phyloP scores from a whole-genome alignment of 2,113 vertebrate genomes.

The Brachypodius melanocephalos region DNA sequence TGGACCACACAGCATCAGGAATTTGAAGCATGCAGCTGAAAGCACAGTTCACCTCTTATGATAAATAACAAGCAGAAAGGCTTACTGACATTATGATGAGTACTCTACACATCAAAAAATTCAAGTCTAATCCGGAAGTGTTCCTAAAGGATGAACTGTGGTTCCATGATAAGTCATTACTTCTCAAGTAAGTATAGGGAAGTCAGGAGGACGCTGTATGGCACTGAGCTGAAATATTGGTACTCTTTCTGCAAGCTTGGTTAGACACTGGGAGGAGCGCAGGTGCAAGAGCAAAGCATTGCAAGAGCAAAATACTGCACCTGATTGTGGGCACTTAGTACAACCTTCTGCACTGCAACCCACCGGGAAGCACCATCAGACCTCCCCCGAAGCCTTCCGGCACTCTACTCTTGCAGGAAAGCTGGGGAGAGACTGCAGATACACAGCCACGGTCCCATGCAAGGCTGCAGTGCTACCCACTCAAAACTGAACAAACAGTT shows the following conservation, averaged over 20 bases:
- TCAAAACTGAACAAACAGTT: neutral
- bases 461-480: fast-evolving
- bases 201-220: fast-evolving
- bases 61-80: neutral
- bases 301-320: fast-evolving
- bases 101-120: neutral
- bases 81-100: neutral
- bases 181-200: neutral
- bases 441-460: neutral
- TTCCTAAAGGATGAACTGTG: neutral
- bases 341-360: neutral
- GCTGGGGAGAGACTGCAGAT: neutral
- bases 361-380: neutral
- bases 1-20: neutral
- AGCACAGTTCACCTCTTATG: neutral
- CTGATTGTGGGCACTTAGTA: neutral
- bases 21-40: neutral
- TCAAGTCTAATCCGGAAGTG: neutral
- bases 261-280: neutral
- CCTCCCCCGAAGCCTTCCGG: fast-evolving
- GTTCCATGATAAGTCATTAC: neutral
- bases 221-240: neutral
- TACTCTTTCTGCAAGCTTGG: neutral
- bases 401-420: neutral
- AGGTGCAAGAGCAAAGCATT: neutral